A percentile compares a stretch with the other conserved stretches of the same genome.
These are phyloP conservation scores for Turnix velox DNA, from an alignment of 2,113 vertebrate species.

Conservation along the genomic window DNA sequence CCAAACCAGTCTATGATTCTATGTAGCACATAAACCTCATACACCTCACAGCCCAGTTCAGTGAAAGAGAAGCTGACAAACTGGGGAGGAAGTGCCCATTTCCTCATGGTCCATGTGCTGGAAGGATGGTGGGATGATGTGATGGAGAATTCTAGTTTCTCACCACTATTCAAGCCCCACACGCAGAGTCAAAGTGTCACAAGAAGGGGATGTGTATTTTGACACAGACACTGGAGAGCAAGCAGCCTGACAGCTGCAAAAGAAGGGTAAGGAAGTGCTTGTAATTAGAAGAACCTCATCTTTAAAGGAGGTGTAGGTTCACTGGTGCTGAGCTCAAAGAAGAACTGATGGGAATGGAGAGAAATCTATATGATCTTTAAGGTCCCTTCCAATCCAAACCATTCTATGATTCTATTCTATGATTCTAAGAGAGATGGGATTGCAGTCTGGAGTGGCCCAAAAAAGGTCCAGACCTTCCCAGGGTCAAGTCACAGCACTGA, in stretches of 20 bases:
- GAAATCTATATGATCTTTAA: too few relatives aligned
- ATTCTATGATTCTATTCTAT: too few relatives aligned
- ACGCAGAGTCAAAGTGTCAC: not conserved
- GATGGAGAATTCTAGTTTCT: not conserved
- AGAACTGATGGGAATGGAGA: not conserved
- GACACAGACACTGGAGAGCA: not conserved
- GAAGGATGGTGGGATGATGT: not conserved
- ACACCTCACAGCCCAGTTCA: not conserved
- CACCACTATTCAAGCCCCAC: rapidly evolving
- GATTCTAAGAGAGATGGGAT: too few relatives aligned
- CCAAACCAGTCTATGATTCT: too few relatives aligned
- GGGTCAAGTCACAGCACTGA: not conserved
- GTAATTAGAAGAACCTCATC: not conserved
- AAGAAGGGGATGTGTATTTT: not conserved
- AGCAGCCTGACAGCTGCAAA: not conserved
- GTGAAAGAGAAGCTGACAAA: not conserved
- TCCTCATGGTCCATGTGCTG: rapidly evolving
- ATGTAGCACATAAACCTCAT: not conserved
- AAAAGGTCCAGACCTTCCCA: not conserved
- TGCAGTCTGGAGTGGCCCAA: not conserved
- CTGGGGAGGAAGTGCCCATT: rapidly evolving
- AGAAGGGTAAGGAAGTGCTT: not conserved
- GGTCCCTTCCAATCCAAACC: too few relatives aligned
- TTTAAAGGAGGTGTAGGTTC: not conserved
- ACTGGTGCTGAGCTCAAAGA: not conserved